Evolutionary conservation across 2,888 invertebrate genomes (phyloP), one percentile per base, ranked within the genome.

Genomic region (Microchrysa polita): DNA sequence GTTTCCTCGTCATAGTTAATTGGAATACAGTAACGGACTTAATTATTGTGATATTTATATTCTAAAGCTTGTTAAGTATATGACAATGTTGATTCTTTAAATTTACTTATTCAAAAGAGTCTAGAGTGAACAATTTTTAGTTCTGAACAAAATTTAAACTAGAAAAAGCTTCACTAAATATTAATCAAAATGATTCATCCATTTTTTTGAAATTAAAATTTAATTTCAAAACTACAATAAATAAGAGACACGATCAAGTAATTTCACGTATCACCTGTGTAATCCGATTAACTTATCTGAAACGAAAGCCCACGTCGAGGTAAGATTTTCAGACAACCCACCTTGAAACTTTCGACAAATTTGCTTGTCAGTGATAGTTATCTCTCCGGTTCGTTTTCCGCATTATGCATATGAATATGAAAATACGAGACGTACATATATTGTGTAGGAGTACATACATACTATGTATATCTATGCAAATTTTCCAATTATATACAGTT

Each of bases 391-490:
- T 69, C 57, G 69, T 18, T 69, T 67, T 53, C 52, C 55, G 69
- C 55, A 69, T 69, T 69, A 40, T 69, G 42, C 57, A 69, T 69
- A 69, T 67, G 69, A 40, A 55, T 69, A 55, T 69, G 55, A 20
- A 27, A 42, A 57, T 20, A 20, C 57, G 14, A 57, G 40, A 20
- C 27, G 27, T 34, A 34, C 27, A 34, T 34, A 34, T 34, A 34
- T 34, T 7, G 27, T 34, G 27, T 34, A 34, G 27, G 27, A 5
- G 27, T 34, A 5, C 27, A n/a, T 34, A 34, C 27, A 34, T 2
- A 34, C 27, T n/a, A n/a, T n/a, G n/a, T n/a, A n/a, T n/a, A n/a
- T n/a, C n/a, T n/a, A n/a, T n/a, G n/a, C n/a, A n/a, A n/a, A n/a
- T n/a, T n/a, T n/a, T n/a, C n/a, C n/a, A 34, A 34, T 34, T 34